Evolutionary conservation across 2,888 invertebrate genomes (phyloP).

Genomic region (Eristalinus sepulchralis): DNA sequence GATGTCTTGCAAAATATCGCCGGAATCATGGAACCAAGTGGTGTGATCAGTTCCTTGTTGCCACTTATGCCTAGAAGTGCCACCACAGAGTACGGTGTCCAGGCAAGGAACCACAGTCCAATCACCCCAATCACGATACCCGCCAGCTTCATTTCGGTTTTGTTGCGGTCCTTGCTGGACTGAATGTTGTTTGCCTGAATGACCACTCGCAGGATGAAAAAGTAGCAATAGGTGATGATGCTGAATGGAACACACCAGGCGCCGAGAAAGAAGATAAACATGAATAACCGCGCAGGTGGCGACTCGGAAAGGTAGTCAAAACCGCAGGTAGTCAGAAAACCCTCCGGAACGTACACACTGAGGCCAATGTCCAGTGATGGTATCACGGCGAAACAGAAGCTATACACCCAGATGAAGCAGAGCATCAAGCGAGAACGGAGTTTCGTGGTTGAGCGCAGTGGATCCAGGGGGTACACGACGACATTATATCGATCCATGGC

Average conservation of each 20-base stretch:
- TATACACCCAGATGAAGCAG: conserved; percentile 88
- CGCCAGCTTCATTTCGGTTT: conserved; percentile 88
- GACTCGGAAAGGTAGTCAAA: conserved; percentile 91
- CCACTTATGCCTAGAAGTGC: conserved; percentile 88
- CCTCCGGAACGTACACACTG: conserved; percentile 91
- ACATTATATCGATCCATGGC: conserved; percentile 91
- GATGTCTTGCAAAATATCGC: conserved; percentile 91
- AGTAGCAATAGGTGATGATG: conserved; percentile 88
- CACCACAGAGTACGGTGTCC: conserved; percentile 91
- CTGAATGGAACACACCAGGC: conserved; percentile 89
- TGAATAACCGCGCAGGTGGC: conserved; percentile 84
- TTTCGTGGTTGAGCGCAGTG: conserved; percentile 84
- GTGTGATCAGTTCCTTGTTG: conserved; percentile 85
- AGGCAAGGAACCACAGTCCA: conserved; percentile 88
- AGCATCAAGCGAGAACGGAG: conserved; percentile 84
- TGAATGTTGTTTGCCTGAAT: conserved; percentile 82
- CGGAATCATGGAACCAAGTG: conserved; percentile 88
- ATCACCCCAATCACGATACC: conserved; percentile 87
- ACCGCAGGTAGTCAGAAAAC: conserved; percentile 91
- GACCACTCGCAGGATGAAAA: conserved; percentile 86
- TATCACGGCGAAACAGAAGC: conserved; percentile 85
- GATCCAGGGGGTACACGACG: conserved; percentile 89
- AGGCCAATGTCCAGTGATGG: conserved; percentile 87
- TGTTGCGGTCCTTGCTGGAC: conserved; percentile 84
- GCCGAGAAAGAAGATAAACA: conserved; percentile 88